Evolutionary conservation across 1,140 invertebrate species (phyloP).

Genomic region (Acromyrmex charruanus): DNA sequence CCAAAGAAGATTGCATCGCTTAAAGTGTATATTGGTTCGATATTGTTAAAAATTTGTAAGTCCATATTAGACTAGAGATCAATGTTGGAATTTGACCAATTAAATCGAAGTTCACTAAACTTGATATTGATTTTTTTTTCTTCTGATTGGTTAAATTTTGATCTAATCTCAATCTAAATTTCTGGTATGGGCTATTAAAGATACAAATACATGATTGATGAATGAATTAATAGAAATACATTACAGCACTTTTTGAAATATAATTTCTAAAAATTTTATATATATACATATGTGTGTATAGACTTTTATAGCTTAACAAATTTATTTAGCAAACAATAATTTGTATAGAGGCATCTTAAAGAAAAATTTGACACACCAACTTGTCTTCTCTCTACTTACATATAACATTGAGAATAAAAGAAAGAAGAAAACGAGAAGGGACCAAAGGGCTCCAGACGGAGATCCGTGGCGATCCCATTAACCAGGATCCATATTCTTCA

Average conservation of each 20-base stretch:
- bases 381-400: neutral
- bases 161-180: too few relatives aligned
- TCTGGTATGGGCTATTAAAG: neutral
- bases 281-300: neutral
- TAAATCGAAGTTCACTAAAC: too few relatives aligned
- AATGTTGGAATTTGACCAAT: too few relatives aligned
- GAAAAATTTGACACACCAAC: slow-evolving; percentile 1
- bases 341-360: neutral
- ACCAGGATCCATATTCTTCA: slow-evolving; percentile 71
- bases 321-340: neutral
- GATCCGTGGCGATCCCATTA: slow-evolving; percentile 73
- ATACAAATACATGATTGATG: neutral
- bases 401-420: slow-evolving; percentile 37
- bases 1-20: neutral
- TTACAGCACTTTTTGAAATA: neutral
- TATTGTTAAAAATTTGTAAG: neutral
- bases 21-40: too few relatives aligned
- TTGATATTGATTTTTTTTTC: too few relatives aligned
- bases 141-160: too few relatives aligned
- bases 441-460: slow-evolving; percentile 50
- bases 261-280: neutral
- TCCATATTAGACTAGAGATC: too few relatives aligned
- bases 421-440: slow-evolving; percentile 5
- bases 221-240: neutral
- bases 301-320: neutral